Evolutionary conservation across 2,888 invertebrate genomes (phyloP), one percentile per base, ranked within the genome.

Genomic region (Mesopsocus fuscifrons): DNA sequence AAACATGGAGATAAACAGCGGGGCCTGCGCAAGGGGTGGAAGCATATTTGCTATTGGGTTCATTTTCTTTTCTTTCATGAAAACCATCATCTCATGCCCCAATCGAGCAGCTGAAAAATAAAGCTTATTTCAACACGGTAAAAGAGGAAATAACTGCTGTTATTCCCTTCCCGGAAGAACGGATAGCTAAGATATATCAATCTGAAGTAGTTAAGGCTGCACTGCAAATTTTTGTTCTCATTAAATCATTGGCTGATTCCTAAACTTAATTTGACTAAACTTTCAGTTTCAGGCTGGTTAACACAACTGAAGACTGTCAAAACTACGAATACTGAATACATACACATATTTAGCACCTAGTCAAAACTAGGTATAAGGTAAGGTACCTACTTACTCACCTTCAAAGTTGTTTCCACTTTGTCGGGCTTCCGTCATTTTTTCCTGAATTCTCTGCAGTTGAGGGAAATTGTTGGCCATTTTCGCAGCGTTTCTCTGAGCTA

Each of bases 1-100:
- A 57, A 94, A 97, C 58, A 91, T 83, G 1, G 94, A 91, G 48
- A 95, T 62, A 58, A 97, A 97, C 13, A 97, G 63, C 0, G 92
- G 92, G 43, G 72, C 67, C 75, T 77, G 87, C 0, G 77, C 74
- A 33, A 85, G 48, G 0, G 84, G 81, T 1, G 81, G 76, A 35
- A 84, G 47, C 62, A 88, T 65, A 59, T 76, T 79, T 58, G 81
- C 87, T 2, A 85, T 56, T 0, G 88, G 83, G 63, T 77, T 85
- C 16, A 92, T 58, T 0, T 79, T 66, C 52, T 84, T 82, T 43
- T 80, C 74, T 54, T 77, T 80, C 82, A 89, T 84, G 54, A 82
- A 88, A 0, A 63, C 18, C 69, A 77, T 69, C 66, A 92, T 65
- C 59, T 92, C 87, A 55, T 79, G 73, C 2, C 73, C 74, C 57